Evolutionary conservation across 2,113 vertebrate genomes (phyloP), one percentile per base, ranked within the genome.

Genomic region (Delphinapterus leucas): DNA sequence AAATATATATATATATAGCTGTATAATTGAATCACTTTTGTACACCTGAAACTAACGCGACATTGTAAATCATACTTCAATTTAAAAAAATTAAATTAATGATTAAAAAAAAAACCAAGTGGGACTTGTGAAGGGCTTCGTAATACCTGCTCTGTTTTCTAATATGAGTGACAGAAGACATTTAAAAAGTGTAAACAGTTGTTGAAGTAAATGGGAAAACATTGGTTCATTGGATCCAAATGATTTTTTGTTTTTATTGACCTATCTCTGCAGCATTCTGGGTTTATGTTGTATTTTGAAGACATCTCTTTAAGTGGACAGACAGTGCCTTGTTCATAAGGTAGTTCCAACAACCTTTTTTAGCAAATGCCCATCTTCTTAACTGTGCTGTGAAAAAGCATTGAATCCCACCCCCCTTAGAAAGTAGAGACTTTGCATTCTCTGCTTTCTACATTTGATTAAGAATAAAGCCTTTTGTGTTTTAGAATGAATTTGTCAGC

Each of bases 401-500:
- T 11, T 38, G 38, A 49, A 6, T 20, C 76, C 44, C 15, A 25
- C 9, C 13, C 8, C 14, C 76, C 71, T 71, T 47, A 41, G 28
- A 41, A 74, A 93, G 31, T 18, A 81, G n/a, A 85, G 53, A 81
- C 44, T 6, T 38, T 89, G 49, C 65, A 74, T 49, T 90, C 82
- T 93, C 70, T 73, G 53, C 71, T 92, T 87, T 76, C 38, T 38
- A 28, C 17, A 8, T 79, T 93, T 93, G 55, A 63, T 71, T 23
- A 71, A 83, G 41, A 83, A n/a, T 47, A 44, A 82, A 1, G 4
- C 79, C 36, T 88, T 94, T 65, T 33, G 17, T 88, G 3, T 97
- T 95, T 95, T 61, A 44, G 88, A 93, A 79, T 74, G 67, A 53
- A 23, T 80, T 90, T 93, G 76, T 93, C 81, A 88, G 82, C n/a